These are phyloP conservation scores for Clarias pachynema DNA, from an alignment of 2,797 vertebrate species.

Conservation along the genomic window DNA sequence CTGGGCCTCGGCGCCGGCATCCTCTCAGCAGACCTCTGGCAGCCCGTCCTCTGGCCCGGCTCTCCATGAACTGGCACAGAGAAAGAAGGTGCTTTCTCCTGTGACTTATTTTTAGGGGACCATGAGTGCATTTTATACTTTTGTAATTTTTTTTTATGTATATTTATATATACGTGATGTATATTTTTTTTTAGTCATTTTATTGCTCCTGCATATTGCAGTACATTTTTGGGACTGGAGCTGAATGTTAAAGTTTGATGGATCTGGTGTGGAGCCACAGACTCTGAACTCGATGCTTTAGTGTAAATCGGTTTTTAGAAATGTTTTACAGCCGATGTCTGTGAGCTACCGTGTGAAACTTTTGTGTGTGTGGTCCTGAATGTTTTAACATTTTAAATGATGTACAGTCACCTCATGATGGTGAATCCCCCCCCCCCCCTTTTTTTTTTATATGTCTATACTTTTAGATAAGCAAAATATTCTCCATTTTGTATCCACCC, in stretches of 20 bases:
- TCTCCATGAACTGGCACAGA: neutral
- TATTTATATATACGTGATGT: neutral
- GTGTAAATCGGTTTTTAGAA: neutral
- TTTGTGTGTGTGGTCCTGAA: neutral
- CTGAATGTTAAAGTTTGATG: neutral
- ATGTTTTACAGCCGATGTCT: neutral
- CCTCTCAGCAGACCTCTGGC: slow-evolving; percentile 30
- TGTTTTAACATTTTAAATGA: neutral
- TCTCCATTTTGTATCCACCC: neutral
- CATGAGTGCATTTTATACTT: neutral
- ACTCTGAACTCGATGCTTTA: neutral
- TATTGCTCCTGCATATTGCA: neutral
- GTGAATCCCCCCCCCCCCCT: too few relatives aligned
- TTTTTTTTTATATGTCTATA: neutral
- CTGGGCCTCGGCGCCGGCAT: slow-evolving; percentile 28
- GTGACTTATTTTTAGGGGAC: neutral
- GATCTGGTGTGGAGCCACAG: neutral
- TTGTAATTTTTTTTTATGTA: neutral
- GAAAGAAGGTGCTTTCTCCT: neutral
- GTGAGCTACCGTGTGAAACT: neutral
- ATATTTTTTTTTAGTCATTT: neutral
- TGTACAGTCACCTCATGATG: neutral
- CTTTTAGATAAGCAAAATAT: neutral
- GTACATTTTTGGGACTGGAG: neutral
- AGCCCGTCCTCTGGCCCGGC: neutral